Evolutionary conservation across 2,888 invertebrate genomes (phyloP).

Genomic region (Trachelus iudaicus): DNA sequence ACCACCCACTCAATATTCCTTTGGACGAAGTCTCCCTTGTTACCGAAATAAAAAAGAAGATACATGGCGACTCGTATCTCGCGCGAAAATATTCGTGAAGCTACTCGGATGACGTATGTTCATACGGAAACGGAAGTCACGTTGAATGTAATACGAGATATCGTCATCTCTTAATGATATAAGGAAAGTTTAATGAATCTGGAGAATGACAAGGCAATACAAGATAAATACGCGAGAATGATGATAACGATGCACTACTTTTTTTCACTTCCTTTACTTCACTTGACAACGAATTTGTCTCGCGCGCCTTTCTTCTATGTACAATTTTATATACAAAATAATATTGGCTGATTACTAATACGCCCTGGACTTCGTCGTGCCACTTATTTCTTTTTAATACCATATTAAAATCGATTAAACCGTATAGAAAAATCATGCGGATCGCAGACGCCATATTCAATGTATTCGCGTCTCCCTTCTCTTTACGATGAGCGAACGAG

Average conservation of each 20-base stretch:
- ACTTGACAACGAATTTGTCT: background rate
- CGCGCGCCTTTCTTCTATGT: background rate
- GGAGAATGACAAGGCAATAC: background rate
- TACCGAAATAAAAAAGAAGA: background rate
- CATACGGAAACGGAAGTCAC: background rate
- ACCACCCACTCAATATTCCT: background rate
- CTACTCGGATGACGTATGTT: background rate
- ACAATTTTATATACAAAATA: conserved; percentile 14
- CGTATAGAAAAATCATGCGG: background rate
- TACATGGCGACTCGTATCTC: background rate
- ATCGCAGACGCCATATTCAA: background rate
- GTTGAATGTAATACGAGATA: background rate
- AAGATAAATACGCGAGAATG: background rate
- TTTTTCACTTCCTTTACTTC: background rate
- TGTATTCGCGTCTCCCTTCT: background rate
- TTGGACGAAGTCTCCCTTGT: background rate
- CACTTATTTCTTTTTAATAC: background rate
- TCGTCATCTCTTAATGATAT: background rate
- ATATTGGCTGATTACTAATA: background rate
- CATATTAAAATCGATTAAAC: background rate
- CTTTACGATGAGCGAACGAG: background rate
- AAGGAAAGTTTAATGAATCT: background rate
- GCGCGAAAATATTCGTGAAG: background rate
- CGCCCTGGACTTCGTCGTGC: background rate
- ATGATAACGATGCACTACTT: background rate